These are phyloP conservation scores for Muscidifurax raptorellus DNA, from an alignment of 1,140 invertebrate genomes.

Conservation along the genomic window DNA sequence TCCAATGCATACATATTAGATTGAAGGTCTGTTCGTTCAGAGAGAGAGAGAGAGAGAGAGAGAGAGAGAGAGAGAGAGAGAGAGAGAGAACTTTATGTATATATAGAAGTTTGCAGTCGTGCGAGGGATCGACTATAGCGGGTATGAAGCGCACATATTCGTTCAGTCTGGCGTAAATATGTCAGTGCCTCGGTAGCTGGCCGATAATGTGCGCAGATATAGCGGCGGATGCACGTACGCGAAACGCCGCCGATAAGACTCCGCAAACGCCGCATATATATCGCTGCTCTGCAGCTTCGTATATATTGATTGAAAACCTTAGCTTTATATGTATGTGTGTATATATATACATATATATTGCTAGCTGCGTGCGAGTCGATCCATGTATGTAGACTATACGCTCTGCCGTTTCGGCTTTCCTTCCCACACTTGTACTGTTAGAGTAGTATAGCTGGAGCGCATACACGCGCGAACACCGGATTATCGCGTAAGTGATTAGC, in stretches of 20 bases:
- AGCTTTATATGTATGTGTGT: slow-evolving; percentile 19
- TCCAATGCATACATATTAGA: slow-evolving; percentile 46
- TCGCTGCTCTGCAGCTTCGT: slow-evolving; percentile 11
- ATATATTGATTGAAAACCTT: slow-evolving; percentile 54
- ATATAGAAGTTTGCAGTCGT: background rate
- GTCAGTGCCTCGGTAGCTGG: slow-evolving; percentile 49
- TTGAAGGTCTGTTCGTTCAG: too few species aligned
- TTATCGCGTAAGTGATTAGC: background rate
- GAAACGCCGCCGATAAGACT: slow-evolving; percentile 46
- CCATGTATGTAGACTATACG: too few species aligned
- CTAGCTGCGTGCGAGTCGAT: background rate
- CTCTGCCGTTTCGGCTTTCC: background rate
- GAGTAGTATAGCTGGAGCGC: background rate
- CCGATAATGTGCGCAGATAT: slow-evolving; percentile 52
- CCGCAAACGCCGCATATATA: background rate
- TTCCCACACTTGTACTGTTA: background rate
- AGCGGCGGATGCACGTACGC: slow-evolving; percentile 39
- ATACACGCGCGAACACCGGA: too few species aligned
- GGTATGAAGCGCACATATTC: slow-evolving; percentile 45
- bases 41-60: background rate
- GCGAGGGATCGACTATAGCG: background rate
- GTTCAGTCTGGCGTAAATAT: slow-evolving; percentile 64
- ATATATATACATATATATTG: too few species aligned
- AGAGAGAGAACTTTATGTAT: background rate
- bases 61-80: background rate